Percentiles rank a stretch among this genome's conserved stretches.
phyloP scores from a whole-genome alignment of 2,113 vertebrate genomes.

The Tonatia bakeri region DNA sequence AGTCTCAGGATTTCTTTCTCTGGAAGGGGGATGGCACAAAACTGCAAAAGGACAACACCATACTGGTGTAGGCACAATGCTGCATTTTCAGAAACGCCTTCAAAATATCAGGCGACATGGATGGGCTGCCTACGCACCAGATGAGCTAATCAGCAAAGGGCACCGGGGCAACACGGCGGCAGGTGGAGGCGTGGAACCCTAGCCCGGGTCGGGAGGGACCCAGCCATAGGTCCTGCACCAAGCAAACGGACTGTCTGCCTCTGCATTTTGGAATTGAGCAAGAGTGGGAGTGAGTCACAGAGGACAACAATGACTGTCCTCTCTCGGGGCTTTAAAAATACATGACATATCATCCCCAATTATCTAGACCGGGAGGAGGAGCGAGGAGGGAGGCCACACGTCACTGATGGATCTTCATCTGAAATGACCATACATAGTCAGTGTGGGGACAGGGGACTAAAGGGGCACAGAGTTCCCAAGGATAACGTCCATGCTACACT shows the following conservation, averaged over 20 bases:
- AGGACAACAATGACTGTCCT: not conserved
- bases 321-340: conserved; percentile 12
- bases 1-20: conserved; percentile 41
- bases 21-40: not conserved
- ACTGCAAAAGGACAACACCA: conserved; percentile 67
- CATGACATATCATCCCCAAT: not conserved
- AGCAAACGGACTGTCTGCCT: not conserved
- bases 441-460: not conserved
- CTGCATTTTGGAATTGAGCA: not conserved
- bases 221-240: not conserved
- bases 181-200: not conserved
- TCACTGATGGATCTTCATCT: not conserved
- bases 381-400: not conserved
- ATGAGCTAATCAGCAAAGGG: conserved; percentile 25
- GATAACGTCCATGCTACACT: not conserved
- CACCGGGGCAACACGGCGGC: not conserved
- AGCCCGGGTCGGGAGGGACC: not conserved
- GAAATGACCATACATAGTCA: not conserved
- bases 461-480: not conserved
- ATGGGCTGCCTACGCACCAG: conserved; percentile 66
- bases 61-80: conserved; percentile 59
- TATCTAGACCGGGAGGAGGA: not conserved
- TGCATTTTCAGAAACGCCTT: conserved; percentile 53
- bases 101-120: conserved; percentile 53
- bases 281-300: conserved; percentile 10